Evolutionary conservation across 2,888 invertebrate species (phyloP).

Genomic region (Drosophila aldrichi): DNA sequence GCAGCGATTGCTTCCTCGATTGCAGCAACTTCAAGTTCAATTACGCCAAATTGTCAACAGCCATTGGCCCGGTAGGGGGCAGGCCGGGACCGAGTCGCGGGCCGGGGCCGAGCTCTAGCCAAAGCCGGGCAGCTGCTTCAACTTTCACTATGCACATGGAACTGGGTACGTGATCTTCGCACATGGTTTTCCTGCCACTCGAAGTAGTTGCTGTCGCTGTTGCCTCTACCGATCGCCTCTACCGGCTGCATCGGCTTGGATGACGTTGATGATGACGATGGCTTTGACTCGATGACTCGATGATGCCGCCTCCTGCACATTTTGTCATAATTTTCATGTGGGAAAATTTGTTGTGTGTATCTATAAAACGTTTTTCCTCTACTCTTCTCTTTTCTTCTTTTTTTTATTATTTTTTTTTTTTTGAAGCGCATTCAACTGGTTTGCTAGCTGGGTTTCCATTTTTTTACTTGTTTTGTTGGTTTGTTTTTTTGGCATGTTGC

Average conservation of each 20-base stretch:
- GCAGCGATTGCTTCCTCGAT: slow-evolving; percentile 60
- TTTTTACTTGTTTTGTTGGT: slow-evolving; percentile 19
- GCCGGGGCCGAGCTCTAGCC: slow-evolving; percentile 33
- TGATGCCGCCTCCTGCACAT: slow-evolving; percentile 53
- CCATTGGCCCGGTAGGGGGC: slow-evolving; percentile 41
- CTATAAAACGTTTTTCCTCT: slow-evolving; percentile 41
- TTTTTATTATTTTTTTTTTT: slow-evolving; percentile 18
- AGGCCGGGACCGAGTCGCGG: slow-evolving; percentile 16
- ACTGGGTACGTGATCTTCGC: slow-evolving; percentile 52
- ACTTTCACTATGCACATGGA: slow-evolving; percentile 53
- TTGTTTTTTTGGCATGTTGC: slow-evolving; percentile 63
- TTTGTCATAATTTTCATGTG: slow-evolving; percentile 71
- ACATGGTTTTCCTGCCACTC: slow-evolving; percentile 56
- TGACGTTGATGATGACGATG: slow-evolving; percentile 28
- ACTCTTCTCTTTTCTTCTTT: background rate
- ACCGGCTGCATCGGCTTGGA: background rate
- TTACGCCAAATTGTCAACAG: slow-evolving; percentile 68
- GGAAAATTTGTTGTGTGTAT: slow-evolving; percentile 50
- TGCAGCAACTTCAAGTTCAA: slow-evolving; percentile 63
- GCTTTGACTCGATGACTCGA: slow-evolving; percentile 38
- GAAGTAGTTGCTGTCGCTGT: slow-evolving; percentile 2
- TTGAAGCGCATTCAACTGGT: slow-evolving; percentile 53
- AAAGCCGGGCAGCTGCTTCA: slow-evolving; percentile 36
- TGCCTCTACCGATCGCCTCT: background rate
- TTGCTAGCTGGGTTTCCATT: slow-evolving; percentile 56